phyloP scores from a whole-genome alignment of 2,113 vertebrate genomes.

The Cottus gobio region DNA sequence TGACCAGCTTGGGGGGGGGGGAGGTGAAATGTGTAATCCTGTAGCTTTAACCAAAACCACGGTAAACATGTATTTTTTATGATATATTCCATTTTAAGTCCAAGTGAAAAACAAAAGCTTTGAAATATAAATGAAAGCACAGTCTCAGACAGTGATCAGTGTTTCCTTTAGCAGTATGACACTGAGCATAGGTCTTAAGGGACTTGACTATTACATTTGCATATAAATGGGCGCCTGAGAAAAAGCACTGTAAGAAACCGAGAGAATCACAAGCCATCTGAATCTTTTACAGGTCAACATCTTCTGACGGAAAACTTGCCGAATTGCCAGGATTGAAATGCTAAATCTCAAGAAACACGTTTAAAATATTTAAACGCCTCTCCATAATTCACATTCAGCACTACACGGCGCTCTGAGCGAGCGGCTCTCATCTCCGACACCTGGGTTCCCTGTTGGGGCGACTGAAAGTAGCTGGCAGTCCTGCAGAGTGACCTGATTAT shows the following conservation, averaged over 20 bases:
- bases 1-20: conserved; percentile 22
- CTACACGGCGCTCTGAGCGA: conserved; percentile 17
- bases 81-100: background rate
- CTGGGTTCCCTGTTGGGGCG: conserved; percentile 48
- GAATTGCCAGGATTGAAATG: conserved; percentile 34
- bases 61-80: background rate
- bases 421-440: conserved; percentile 45
- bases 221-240: conserved; percentile 38
- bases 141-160: conserved; percentile 8
- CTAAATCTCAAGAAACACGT: conserved; percentile 32
- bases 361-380: conserved; percentile 57
- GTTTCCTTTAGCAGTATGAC: conserved; percentile 16
- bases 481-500: conserved; percentile 66
- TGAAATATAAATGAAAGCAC: conserved; percentile 13
- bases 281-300: conserved; percentile 64
- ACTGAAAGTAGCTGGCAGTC: conserved; percentile 50
- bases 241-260: conserved; percentile 42
- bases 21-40: conserved; percentile 2
- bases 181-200: conserved; percentile 7
- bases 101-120: conserved; percentile 2
- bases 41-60: background rate
- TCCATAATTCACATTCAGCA: conserved; percentile 56
- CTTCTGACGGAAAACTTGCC: conserved; percentile 35
- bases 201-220: conserved; percentile 10
- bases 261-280: conserved; percentile 38